Conservation (phyloP, 2,888 invertebrate species). For the Cremastinae sp. region DNA sequence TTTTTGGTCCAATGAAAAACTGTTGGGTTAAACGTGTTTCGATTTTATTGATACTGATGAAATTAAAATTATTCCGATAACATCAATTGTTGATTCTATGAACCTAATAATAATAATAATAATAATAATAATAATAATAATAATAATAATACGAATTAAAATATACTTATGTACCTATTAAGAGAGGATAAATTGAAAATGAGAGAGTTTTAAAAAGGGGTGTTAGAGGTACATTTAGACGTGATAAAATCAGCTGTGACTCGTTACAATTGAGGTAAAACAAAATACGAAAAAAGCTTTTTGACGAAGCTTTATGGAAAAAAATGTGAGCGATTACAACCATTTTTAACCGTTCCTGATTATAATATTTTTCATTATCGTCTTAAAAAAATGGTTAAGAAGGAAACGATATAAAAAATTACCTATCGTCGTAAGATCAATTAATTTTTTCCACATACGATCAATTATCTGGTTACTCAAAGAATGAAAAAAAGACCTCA, state of each 20-base stretch:
- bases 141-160: conserved; percentile 50
- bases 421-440: too few relatives aligned
- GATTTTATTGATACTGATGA: too few relatives aligned
- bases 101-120: too few relatives aligned
- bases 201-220: conserved; percentile 15
- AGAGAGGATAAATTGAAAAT: conserved; percentile 22
- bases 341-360: conserved; percentile 42
- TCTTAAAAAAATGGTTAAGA: conserved; percentile 41
- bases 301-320: conserved; percentile 43
- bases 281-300: conserved; percentile 50
- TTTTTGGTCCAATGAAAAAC: too few relatives aligned
- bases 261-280: too few relatives aligned
- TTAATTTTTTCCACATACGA: too few relatives aligned
- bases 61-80: too few relatives aligned
- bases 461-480: too few relatives aligned
- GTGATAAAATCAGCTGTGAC: conserved; percentile 63
- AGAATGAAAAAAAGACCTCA: too few relatives aligned
- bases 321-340: conserved; percentile 53
- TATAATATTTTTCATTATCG: conserved; percentile 58
- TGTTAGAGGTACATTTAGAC: conserved; percentile 49
- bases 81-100: too few relatives aligned
- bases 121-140: conserved; percentile 55
- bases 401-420: conserved; percentile 38
- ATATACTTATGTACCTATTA: conserved; percentile 52
- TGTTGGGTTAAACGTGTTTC: too few relatives aligned